phyloP scores from a whole-genome alignment of 2,888 invertebrate species.

The Stenotaenia linearis region DNA sequence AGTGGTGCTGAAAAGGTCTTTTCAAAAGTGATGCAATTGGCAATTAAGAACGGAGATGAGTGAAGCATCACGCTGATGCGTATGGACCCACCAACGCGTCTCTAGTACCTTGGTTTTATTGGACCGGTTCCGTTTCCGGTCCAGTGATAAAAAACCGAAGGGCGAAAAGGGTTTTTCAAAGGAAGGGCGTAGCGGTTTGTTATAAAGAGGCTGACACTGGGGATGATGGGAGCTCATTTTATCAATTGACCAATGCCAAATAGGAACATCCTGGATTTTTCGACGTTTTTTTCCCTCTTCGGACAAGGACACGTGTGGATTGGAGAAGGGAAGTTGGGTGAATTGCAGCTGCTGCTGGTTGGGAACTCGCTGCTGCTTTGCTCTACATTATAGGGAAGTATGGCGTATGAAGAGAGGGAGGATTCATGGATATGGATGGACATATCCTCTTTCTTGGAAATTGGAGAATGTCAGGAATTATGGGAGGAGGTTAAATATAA shows the following conservation, averaged over 20 bases:
- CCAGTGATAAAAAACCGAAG: neutral
- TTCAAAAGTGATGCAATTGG: conserved; percentile 5
- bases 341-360: neutral
- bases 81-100: neutral
- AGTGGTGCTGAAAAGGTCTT: neutral
- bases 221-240: neutral
- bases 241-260: conserved; percentile 5
- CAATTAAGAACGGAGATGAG: neutral
- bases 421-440: conserved; percentile 9
- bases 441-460: conserved; percentile 9
- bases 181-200: neutral
- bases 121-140: neutral
- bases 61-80: neutral
- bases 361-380: neutral
- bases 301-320: conserved; percentile 4
- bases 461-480: conserved; percentile 9
- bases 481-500: conserved; percentile 9
- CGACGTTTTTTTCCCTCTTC: neutral
- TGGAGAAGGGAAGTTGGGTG: neutral
- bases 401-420: neutral
- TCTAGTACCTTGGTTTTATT: neutral
- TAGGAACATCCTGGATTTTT: conserved; percentile 9
- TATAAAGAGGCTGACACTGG: neutral
- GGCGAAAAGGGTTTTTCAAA: neutral
- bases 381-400: neutral